Evolutionary conservation across 2,888 invertebrate genomes (phyloP).

Genomic region (Minunthozetes semirufus): DNA sequence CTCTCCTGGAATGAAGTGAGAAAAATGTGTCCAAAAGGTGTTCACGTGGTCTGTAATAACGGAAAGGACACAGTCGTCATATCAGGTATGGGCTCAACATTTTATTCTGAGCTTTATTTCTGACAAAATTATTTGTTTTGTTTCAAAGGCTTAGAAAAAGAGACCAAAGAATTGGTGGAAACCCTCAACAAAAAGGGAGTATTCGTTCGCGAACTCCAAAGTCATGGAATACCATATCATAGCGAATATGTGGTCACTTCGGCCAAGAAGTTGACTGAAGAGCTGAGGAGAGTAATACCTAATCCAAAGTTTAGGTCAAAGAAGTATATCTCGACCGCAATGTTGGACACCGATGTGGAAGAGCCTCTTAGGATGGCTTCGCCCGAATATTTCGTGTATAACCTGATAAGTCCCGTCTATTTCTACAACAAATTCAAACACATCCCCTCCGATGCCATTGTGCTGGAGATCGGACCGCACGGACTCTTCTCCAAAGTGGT

Average conservation of each 20-base stretch:
- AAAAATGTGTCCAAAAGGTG: conserved; percentile 46
- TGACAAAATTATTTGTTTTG: no score
- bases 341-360: background rate
- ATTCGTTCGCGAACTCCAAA: conserved; percentile 29
- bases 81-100: conserved; percentile 47
- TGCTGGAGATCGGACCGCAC: conserved; percentile 90
- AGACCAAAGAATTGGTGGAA: conserved; percentile 18
- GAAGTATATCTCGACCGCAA: conserved; percentile 86
- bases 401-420: conserved; percentile 81
- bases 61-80: conserved; percentile 53
- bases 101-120: no score
- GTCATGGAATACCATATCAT: conserved; percentile 18
- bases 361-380: background rate
- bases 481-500: conserved; percentile 54
- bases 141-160: background rate
- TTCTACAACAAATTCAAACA: conserved; percentile 79
- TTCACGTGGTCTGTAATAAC: conserved; percentile 52
- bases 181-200: conserved; percentile 1
- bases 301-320: conserved; percentile 51
- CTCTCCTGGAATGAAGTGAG: conserved; percentile 47
- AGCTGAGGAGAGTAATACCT: conserved; percentile 54
- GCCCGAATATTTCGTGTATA: conserved; percentile 90
- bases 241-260: background rate
- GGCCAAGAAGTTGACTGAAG: background rate
- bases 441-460: conserved; percentile 77